These are phyloP conservation scores for Eidolon helvum DNA, from an alignment of 2,113 vertebrate genomes.

Conservation along the genomic window DNA sequence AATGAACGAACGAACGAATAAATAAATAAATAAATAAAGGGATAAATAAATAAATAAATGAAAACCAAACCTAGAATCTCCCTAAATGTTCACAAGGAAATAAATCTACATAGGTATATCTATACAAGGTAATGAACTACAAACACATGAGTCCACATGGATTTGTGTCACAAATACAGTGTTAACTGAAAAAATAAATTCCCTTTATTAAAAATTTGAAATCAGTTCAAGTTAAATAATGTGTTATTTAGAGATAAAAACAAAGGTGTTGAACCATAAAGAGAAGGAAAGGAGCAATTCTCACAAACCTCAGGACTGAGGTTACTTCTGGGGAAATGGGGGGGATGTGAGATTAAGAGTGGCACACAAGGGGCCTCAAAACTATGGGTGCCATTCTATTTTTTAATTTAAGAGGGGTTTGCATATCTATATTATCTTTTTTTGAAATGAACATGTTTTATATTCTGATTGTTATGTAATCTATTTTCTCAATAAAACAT, in stretches of 20 bases:
- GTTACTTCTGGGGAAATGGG: not conserved
- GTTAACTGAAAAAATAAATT: not conserved
- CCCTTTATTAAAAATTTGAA: not conserved
- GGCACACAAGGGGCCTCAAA: fast-evolving
- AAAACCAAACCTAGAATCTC: not conserved
- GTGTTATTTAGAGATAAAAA: not conserved
- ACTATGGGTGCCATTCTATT: not conserved
- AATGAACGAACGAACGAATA: too few relatives aligned
- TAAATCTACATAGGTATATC: not conserved
- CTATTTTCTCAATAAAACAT: not conserved
- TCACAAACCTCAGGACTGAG: not conserved
- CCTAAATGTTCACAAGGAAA: not conserved
- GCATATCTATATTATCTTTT: not conserved
- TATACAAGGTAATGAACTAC: not conserved
- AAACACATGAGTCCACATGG: not conserved
- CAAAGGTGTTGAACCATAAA: not conserved
- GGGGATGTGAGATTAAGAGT: not conserved
- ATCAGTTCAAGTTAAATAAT: not conserved
- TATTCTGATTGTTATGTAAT: not conserved
- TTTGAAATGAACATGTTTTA: not conserved
- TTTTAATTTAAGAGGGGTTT: not conserved
- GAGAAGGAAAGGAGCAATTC: not conserved
- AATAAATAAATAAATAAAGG: too few relatives aligned
- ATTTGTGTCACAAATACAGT: not conserved
- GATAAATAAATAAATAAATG: not conserved